A percentile compares a stretch with the other conserved stretches of the same genome.
These are phyloP conservation scores for Nothoprocta perdicaria DNA, from an alignment of 2,113 vertebrate species.

Conservation along the genomic window DNA sequence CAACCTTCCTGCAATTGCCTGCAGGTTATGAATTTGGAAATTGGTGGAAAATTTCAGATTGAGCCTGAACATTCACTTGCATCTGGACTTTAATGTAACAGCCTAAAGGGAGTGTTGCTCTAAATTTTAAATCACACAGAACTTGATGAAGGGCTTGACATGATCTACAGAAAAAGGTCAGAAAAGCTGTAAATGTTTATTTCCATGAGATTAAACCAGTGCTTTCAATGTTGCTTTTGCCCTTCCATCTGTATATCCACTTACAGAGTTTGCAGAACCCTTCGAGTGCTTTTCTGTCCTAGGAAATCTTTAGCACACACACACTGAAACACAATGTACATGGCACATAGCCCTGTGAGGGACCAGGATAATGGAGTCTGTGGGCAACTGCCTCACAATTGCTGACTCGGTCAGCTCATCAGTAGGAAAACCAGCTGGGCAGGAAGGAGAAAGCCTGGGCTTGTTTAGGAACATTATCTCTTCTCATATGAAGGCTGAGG, in stretches of 20 bases:
- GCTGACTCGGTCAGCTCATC: not conserved
- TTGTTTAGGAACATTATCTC: not conserved
- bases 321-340: not conserved
- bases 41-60: conserved; percentile 57
- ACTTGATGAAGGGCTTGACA: conserved; percentile 72
- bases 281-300: conserved; percentile 37
- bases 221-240: conserved; percentile 44
- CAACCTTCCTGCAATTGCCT: conserved; percentile 78
- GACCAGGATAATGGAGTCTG: not conserved
- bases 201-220: conserved; percentile 43
- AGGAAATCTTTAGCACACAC: not conserved
- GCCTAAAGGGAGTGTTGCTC: conserved; percentile 68
- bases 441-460: not conserved
- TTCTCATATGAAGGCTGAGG: not conserved
- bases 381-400: fast-evolving
- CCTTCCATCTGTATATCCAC: conserved; percentile 8
- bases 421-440: not conserved
- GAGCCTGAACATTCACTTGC: conserved; percentile 32
- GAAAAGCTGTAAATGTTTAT: conserved; percentile 72
- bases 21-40: conserved; percentile 37
- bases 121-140: conserved; percentile 65
- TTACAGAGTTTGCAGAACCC: conserved; percentile 10
- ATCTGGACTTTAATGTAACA: conserved; percentile 69
- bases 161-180: conserved; percentile 78
- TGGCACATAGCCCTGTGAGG: not conserved